Percentiles rank a stretch among this genome's conserved stretches.
Evolutionary conservation across 35 echinoderm and acorn worm species (phyloP).

Genomic region (Heliocidaris erythrogramma): DNA sequence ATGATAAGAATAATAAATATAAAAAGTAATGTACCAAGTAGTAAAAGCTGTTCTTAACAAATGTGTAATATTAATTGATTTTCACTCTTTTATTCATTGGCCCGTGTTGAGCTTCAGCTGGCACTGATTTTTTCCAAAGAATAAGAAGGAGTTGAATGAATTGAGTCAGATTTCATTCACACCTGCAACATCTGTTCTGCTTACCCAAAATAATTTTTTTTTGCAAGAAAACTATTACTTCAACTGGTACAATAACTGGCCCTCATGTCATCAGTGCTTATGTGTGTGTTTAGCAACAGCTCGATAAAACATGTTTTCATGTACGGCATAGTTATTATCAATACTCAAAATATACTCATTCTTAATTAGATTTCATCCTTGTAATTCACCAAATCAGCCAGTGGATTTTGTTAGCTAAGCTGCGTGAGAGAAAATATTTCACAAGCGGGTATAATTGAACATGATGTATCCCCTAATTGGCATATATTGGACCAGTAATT

Average conservation of each 20-base stretch:
- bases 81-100: too few species aligned
- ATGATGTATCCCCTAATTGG: constrained; percentile 7
- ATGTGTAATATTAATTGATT: too few species aligned
- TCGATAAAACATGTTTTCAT: neutral
- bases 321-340: neutral
- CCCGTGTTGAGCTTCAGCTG: too few species aligned
- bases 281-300: too few species aligned
- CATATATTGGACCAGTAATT: neutral
- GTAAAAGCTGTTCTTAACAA: too few species aligned
- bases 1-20: too few species aligned
- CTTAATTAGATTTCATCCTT: neutral
- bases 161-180: too few species aligned
- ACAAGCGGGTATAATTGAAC: neutral
- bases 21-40: too few species aligned
- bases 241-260: too few species aligned
- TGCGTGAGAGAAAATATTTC: constrained; percentile 22
- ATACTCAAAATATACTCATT: neutral
- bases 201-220: neutral
- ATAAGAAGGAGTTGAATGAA: too few species aligned
- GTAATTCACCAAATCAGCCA: neutral
- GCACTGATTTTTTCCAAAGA: too few species aligned
- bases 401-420: neutral
- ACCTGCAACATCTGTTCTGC: neutral
- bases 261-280: too few species aligned
- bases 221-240: neutral